A percentile compares a stretch with the other conserved stretches of the same genome.
These are phyloP conservation scores for Eurypyga helias DNA, from an alignment of 2,113 vertebrate species.

Conservation along the genomic window DNA sequence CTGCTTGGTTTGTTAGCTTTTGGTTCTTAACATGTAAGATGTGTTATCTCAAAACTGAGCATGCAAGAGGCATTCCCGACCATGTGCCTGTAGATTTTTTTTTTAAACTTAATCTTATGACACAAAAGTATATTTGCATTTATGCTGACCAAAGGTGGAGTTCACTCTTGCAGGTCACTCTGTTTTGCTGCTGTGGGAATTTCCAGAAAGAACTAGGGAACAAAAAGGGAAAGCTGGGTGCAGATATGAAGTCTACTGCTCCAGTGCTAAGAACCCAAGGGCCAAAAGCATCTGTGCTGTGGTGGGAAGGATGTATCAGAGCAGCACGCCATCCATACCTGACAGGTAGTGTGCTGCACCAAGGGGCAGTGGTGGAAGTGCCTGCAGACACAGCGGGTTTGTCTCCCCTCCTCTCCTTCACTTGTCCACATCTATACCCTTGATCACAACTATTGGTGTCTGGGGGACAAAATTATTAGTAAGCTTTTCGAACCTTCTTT, in stretches of 20 bases:
- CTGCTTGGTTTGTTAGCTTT: background rate
- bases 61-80: background rate
- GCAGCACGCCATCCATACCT: background rate
- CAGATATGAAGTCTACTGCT: fast-evolving
- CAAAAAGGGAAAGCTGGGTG: background rate
- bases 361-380: background rate
- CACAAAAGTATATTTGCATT: background rate
- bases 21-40: background rate
- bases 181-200: background rate
- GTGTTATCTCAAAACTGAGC: background rate
- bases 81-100: background rate
- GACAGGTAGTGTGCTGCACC: fast-evolving
- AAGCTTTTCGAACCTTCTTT: background rate
- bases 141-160: background rate
- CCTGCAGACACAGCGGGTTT: fast-evolving
- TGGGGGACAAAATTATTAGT: background rate
- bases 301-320: background rate
- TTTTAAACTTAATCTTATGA: background rate
- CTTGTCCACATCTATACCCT: background rate
- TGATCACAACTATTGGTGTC: background rate
- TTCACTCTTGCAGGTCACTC: background rate
- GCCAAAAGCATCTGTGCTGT: background rate
- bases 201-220: background rate
- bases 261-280: background rate
- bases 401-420: background rate